Conservation (phyloP, 1,140 invertebrate species). For the Cherax quadricarinatus region DNA sequence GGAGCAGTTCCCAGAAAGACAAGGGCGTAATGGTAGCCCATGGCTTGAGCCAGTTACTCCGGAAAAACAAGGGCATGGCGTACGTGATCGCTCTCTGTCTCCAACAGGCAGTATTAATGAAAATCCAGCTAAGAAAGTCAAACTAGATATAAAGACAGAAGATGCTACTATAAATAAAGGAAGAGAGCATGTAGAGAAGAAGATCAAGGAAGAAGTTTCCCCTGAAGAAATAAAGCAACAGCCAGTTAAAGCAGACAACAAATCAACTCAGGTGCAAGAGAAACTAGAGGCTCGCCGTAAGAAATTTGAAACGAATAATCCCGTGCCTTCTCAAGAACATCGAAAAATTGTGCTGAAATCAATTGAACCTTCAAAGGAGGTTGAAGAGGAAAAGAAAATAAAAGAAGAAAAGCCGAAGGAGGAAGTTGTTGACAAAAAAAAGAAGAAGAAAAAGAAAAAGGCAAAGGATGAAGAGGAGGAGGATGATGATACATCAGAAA, state of each 20-base stretch:
- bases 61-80: slow-evolving; percentile 45
- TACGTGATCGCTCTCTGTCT: slow-evolving; percentile 13
- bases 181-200: slow-evolving; percentile 16
- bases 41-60: slow-evolving; percentile 63
- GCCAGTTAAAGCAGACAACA: background rate
- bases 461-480: slow-evolving; percentile 36
- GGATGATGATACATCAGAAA: slow-evolving; percentile 46
- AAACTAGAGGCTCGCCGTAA: slow-evolving; percentile 23
- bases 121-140: slow-evolving; percentile 1
- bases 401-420: slow-evolving; percentile 35
- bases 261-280: slow-evolving; percentile 10
- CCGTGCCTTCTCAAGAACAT: slow-evolving; percentile 17
- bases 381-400: slow-evolving; percentile 14
- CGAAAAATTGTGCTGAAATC: slow-evolving; percentile 23
- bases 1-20: slow-evolving; percentile 44
- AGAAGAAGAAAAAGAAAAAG: slow-evolving; percentile 61
- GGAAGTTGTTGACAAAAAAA: slow-evolving; percentile 28
- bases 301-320: slow-evolving; percentile 18
- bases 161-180: background rate
- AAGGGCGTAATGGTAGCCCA: slow-evolving; percentile 62
- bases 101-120: slow-evolving; percentile 1
- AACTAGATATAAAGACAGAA: slow-evolving; percentile 14
- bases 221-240: background rate
- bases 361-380: background rate
- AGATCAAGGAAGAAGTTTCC: background rate